Percentiles rank a stretch among this genome's conserved stretches.
Conservation (phyloP, 2,888 invertebrate genomes). For the Matsumyia berberina region DNA sequence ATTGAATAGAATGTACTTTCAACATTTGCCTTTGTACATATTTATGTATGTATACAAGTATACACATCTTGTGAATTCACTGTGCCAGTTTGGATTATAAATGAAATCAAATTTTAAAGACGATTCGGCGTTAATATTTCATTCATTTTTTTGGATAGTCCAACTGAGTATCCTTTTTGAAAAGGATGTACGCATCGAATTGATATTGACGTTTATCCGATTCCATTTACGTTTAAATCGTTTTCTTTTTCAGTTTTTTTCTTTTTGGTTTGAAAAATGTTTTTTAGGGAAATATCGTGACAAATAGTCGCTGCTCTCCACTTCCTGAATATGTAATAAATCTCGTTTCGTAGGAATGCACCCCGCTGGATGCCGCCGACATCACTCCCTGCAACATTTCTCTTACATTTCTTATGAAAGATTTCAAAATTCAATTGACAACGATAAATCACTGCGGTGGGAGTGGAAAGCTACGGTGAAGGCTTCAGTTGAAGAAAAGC, state of each 20-base stretch:
- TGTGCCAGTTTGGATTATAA: no score
- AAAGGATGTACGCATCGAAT: background rate
- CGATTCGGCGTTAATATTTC: no score
- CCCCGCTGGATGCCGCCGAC: background rate
- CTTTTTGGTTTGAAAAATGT: constrained; percentile 6
- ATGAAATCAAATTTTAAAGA: no score
- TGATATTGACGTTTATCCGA: constrained; percentile 1
- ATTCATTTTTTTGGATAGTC: no score
- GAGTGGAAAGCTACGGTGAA: background rate
- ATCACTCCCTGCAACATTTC: background rate
- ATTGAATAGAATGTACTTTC: no score
- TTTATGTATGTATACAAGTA: no score
- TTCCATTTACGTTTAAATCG: background rate
- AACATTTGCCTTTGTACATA: no score
- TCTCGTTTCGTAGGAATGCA: constrained; percentile 31
- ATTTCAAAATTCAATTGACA: constrained; percentile 51
- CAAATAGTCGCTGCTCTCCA: constrained; percentile 35
- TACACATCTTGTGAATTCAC: no score
- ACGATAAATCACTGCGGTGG: constrained; percentile 36
- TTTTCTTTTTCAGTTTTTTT: background rate
- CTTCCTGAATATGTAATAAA: constrained; percentile 53
- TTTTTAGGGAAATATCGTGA: constrained; percentile 20
- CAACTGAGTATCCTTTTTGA: background rate
- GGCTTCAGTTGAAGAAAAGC: background rate
- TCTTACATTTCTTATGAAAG: constrained; percentile 43